Evolutionary conservation across 37 sponge, comb jelly and placozoan species (phyloP).

Genomic region (Geodia barretti): DNA sequence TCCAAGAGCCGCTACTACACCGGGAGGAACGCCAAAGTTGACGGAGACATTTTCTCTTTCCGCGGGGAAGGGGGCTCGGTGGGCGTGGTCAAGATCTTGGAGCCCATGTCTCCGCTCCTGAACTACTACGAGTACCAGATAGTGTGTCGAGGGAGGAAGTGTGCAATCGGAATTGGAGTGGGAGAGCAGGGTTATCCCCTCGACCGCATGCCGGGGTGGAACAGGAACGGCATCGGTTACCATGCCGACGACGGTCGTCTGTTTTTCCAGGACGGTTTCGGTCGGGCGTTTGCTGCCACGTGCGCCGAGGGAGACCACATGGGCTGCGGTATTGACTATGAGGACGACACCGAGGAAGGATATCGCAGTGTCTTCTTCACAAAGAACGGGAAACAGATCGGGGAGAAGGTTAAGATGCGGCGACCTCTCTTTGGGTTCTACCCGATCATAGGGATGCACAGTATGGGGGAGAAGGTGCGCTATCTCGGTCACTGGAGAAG

Average conservation of each 20-base stretch:
- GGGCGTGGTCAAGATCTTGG: constrained; percentile 76
- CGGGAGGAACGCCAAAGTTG: constrained; percentile 49
- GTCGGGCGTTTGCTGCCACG: constrained; percentile 62
- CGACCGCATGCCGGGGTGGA: constrained; percentile 80
- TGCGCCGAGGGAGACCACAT: constrained; percentile 77
- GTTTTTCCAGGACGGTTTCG: constrained; percentile 65
- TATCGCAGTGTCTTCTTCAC: constrained; percentile 83
- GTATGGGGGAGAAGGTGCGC: constrained; percentile 67
- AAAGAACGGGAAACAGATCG: constrained; percentile 75
- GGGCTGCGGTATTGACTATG: constrained; percentile 78
- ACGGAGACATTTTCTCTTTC: constrained; percentile 62
- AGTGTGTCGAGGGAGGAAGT: constrained; percentile 42
- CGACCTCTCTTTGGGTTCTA: constrained; percentile 71
- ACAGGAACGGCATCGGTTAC: constrained; percentile 73
- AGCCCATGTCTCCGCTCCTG: constrained; percentile 70
- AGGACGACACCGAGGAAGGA: constrained; percentile 39
- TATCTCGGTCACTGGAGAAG: constrained; percentile 71
- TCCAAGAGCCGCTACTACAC: constrained; percentile 32
- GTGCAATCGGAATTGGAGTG: constrained; percentile 70
- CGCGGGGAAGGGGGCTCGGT: constrained; percentile 31
- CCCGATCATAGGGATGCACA: constrained; percentile 83
- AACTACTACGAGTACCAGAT: constrained; percentile 84
- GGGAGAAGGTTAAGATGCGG: constrained; percentile 55
- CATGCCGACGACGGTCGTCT: constrained; percentile 80
- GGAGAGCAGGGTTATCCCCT: constrained; percentile 53